phyloP scores from a whole-genome alignment of 2,113 vertebrate species.

The Heterocephalus glaber region DNA sequence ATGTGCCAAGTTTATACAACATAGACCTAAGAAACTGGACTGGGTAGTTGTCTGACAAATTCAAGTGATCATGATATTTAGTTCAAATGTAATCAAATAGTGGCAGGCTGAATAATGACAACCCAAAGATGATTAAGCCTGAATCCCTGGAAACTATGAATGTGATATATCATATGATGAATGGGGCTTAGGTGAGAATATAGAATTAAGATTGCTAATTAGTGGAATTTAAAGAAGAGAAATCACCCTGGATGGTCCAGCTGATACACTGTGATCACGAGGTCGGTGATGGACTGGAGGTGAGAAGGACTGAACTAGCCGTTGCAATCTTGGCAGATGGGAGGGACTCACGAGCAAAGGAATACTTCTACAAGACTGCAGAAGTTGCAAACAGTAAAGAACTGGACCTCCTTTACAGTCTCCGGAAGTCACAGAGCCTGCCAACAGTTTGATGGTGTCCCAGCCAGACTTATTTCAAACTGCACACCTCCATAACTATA shows the following conservation, averaged over 20 bases:
- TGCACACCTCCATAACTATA: not conserved
- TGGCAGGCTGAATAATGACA: not conserved
- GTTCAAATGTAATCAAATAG: not conserved
- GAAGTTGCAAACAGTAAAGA: not conserved
- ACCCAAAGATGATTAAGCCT: not conserved
- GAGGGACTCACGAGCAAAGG: not conserved
- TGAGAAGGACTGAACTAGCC: not conserved
- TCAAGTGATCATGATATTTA: not conserved
- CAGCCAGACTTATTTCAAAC: not conserved
- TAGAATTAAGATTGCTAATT: not conserved
- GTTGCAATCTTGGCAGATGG: not conserved
- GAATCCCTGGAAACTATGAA: not conserved
- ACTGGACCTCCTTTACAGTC: not conserved
- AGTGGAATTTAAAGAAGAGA: not conserved
- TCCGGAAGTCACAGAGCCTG: not conserved
- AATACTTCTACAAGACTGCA: not conserved
- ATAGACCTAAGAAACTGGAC: not conserved
- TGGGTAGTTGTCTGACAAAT: not conserved
- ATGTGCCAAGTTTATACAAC: not conserved
- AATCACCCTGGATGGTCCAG: not conserved
- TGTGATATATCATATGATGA: not conserved
- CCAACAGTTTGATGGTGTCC: not conserved
- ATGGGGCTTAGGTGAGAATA: not conserved
- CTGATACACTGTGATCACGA: not conserved
- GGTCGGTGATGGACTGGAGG: not conserved